phyloP scores from a whole-genome alignment of 2,797 vertebrate genomes.

The Protosalanx chinensis region DNA sequence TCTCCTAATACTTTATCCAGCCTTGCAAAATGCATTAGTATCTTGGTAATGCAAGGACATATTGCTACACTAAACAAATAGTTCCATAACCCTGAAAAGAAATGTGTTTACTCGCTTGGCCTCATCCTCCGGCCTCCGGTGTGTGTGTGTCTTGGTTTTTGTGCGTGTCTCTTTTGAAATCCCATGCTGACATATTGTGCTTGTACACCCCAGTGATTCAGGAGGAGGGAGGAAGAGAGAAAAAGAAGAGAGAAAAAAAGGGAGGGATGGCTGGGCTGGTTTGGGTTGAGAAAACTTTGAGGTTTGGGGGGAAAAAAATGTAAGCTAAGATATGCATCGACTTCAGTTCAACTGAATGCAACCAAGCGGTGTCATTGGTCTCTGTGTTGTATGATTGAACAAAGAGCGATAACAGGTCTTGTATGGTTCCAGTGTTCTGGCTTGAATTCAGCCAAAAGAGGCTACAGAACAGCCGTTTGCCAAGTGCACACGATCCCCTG shows the following conservation, averaged over 20 bases:
- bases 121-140: slow-evolving; percentile 40
- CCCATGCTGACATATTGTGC: slow-evolving; percentile 32
- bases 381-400: slow-evolving; percentile 43
- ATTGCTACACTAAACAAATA: not conserved
- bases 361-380: slow-evolving; percentile 4
- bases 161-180: slow-evolving; percentile 43
- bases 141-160: not conserved
- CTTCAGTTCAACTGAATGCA: slow-evolving; percentile 41
- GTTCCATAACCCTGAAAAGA: slow-evolving; percentile 44
- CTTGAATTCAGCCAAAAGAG: slow-evolving; percentile 46
- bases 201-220: slow-evolving; percentile 16
- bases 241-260: not conserved
- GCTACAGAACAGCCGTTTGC: slow-evolving; percentile 9
- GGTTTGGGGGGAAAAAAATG: slow-evolving; percentile 13
- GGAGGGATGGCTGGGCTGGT: slow-evolving; percentile 29
- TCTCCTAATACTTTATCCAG: not conserved
- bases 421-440: slow-evolving; percentile 31
- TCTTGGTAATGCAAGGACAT: not conserved
- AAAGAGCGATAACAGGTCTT: slow-evolving; percentile 30
- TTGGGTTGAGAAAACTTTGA: slow-evolving; percentile 19
- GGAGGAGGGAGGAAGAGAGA: slow-evolving; percentile 6
- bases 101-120: slow-evolving; percentile 33
- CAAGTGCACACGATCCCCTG: slow-evolving; percentile 27
- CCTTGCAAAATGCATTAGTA: not conserved
- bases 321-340: slow-evolving; percentile 35